Base-by-base conservation (phyloP, 2,888 invertebrate genomes). In the Erebia epiphron region DNA sequence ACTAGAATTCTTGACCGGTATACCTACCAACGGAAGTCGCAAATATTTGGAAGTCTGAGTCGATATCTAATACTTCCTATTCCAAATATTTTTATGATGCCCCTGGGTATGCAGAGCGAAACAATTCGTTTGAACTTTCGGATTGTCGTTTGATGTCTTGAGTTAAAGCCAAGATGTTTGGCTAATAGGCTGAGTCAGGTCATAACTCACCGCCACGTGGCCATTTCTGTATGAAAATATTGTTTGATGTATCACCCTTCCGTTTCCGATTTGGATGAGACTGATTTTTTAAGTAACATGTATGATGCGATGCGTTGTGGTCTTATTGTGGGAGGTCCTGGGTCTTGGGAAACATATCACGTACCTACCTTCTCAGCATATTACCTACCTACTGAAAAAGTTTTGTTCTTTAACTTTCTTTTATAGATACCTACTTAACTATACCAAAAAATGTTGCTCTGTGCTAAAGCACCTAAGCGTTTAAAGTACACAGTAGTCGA, bases 21-120 rank as follows among this genome's bases (percentile, higher is more conserved):
- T 69, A 86, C 86, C 86, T 69, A 86, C 86, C 86, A 85, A 75
- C 82, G 87, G 86, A 86, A 85, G 70, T 73, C 66, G 66, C 70
- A 72, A 73, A 78, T 78, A 71, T 76, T 75, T 71, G 71, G 73
- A 67, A 74, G 62, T 69, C 69, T 75, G 75, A 73, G 68, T 61
- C 66, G 63, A 71, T 77, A 72, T 70, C 73, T 76, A 76, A 76
- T 61, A 11, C 26, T 62, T 71, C 67, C 68, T 66, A 46, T 65
- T 57, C 67, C 43, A 54, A 70, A 70, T 69, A 71, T 61, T 72
- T 68, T 41, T 49, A 56, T 35, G 67, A 67, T 13, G 41, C 60
- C 26, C 10, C 52, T 26, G 58, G 49, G 35, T 60, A 41, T 60
- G 41, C 3, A 61, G 10, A 14, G 14, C 2, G 49, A 21, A 49